Base-by-base conservation (phyloP, 2,888 invertebrate genomes). In the Polymixis flavicincta region DNA sequence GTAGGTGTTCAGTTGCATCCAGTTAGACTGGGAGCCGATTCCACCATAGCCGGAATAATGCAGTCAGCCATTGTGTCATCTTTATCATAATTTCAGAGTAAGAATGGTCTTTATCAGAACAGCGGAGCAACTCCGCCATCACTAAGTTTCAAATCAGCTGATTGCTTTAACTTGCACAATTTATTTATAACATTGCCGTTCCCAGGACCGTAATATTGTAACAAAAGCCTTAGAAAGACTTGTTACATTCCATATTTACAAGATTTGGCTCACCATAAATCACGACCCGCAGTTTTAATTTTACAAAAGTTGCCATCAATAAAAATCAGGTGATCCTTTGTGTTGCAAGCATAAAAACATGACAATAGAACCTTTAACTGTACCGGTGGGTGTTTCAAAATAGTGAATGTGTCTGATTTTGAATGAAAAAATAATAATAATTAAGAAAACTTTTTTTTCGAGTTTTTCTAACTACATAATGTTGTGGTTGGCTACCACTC, bases 251-350 rank as follows among this genome's bases (percentile, higher is more conserved):
- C 17, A 52, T 63, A 70, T n/a, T 76, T 55, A 77, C 61, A 76
- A 63, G 63, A 70, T 70, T 19, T 63, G 37, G 54, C 1, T 54
- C 8, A 1, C 42, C 42, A 77, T 78, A 78, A 77, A 78, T 78
- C 71, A 78, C 14, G 7, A 28, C 32, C 68, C 25, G n/a, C 52
- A n/a, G 59, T 72, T 68, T 71, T 73, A 50, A 69, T 71, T 63
- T 52, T n/a, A 2, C 8, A 63, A 68, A 63, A 71, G 32, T 78
- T 84, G 70, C 85, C 75, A 85, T 75, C 60, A 42, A 84, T 75
- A 81, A 85, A 75, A 74, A 79, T 84, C 83, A 81, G 83, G 73
- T 81, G 83, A 85, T 78, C 73, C 32, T 60, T 84, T 84, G 85
- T 79, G 81, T 73, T 83, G 77, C 64, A n/a, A 55, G 22, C 42